These are phyloP conservation scores for Ochropacha duplaris DNA, from an alignment of 2,888 invertebrate genomes.

Conservation along the genomic window DNA sequence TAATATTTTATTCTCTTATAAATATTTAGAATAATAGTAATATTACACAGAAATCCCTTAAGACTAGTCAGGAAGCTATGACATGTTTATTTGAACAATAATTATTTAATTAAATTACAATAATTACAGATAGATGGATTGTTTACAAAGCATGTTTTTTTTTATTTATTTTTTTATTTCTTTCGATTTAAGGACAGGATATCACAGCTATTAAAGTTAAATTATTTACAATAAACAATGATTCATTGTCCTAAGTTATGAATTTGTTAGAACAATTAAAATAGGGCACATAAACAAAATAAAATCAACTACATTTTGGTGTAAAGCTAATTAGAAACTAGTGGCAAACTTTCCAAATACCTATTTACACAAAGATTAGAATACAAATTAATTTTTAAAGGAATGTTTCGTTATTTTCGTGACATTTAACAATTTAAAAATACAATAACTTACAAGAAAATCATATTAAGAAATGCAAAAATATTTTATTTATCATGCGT, in stretches of 20 bases:
- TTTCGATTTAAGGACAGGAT: slow-evolving; percentile 59
- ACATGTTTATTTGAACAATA: slow-evolving; percentile 26
- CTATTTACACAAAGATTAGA: slow-evolving; percentile 40
- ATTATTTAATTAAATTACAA: slow-evolving; percentile 22
- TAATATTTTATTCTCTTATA: slow-evolving; percentile 51
- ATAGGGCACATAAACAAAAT: slow-evolving; percentile 48
- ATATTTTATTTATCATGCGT: slow-evolving; percentile 10
- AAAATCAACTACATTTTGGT: slow-evolving; percentile 74
- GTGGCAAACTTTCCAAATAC: slow-evolving; percentile 60
- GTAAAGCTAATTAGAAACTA: slow-evolving; percentile 77
- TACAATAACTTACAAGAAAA: slow-evolving; percentile 4
- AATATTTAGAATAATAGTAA: slow-evolving; percentile 35
- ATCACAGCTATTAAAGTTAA: slow-evolving; percentile 78
- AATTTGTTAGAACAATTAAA: slow-evolving; percentile 41
- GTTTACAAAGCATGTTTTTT: slow-evolving; percentile 40
- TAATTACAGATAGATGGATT: slow-evolving; percentile 15
- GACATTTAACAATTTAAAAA: slow-evolving; percentile 3
- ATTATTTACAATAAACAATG: slow-evolving; percentile 57
- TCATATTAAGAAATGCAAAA: slow-evolving; percentile 18
- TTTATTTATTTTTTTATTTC: slow-evolving; percentile 38
- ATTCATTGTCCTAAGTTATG: slow-evolving; percentile 32
- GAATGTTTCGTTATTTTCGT: slow-evolving; percentile 28
- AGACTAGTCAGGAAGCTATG: slow-evolving; percentile 68
- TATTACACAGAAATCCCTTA: slow-evolving; percentile 59
- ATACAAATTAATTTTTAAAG: slow-evolving; percentile 27